Conservation (phyloP, 2,113 vertebrate genomes). For the Beaufortia kweichowensis region DNA sequence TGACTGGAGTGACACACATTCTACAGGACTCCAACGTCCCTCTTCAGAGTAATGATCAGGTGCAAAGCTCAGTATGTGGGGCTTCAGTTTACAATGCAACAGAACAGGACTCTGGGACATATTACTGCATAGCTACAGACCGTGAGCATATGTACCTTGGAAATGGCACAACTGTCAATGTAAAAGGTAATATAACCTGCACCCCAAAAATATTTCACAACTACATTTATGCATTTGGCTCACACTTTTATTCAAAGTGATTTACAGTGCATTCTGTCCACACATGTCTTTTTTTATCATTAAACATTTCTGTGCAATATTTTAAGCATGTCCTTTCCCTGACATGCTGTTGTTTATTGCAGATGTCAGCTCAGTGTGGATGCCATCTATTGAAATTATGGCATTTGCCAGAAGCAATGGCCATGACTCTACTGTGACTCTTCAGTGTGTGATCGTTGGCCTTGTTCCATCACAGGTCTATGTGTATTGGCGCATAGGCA, state of each 20-base stretch:
- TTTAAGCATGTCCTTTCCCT: too few relatives aligned
- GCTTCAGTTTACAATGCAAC: neutral
- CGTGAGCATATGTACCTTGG: slow-evolving; percentile 6
- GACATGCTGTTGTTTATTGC: neutral
- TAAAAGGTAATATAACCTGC: neutral
- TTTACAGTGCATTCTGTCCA: too few relatives aligned
- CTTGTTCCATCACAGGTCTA: neutral
- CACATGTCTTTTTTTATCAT: too few relatives aligned
- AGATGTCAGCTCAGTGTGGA: neutral
- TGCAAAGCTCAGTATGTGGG: neutral
- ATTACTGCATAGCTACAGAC: slow-evolving; percentile 32
- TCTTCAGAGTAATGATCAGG: neutral
- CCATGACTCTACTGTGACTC: neutral
- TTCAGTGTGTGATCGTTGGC: slow-evolving; percentile 8
- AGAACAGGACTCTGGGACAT: slow-evolving; percentile 2
- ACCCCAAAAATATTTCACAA: too few relatives aligned
- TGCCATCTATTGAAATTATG: slow-evolving; percentile 16
- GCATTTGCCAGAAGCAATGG: slow-evolving; percentile 6
- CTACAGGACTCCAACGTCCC: neutral
- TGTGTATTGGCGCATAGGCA: slow-evolving; percentile 6
- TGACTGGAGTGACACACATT: neutral
- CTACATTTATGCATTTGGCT: too few relatives aligned
- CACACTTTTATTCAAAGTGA: too few relatives aligned
- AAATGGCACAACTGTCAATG: slow-evolving; percentile 6
- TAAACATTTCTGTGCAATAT: too few relatives aligned